Evolutionary conservation across 2,888 invertebrate species (phyloP), one percentile per base, ranked within the genome.

Genomic region (Parelbella ahira): DNA sequence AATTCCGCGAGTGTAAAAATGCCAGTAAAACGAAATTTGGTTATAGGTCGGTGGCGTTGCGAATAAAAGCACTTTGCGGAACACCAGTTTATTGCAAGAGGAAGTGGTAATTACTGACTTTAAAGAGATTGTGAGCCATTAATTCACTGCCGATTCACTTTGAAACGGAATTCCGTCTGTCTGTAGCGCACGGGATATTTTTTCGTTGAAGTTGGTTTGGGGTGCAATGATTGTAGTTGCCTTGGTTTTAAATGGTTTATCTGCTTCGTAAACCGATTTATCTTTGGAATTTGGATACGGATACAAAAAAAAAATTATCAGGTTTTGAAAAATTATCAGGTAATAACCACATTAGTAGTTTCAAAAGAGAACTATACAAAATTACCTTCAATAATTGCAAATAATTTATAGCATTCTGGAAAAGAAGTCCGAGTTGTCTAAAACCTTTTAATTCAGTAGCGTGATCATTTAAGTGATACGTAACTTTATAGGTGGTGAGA

Each of bases 61-160:
- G 34, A 42, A 42, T 42, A 42, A 42, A 34, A 34, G 34, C 34
- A 29, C 11, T 42, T 34, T 23, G 29, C 28, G 34, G 23, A 42
- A 29, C 33, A 10, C 28, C 42, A 36, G 42, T 42, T 42, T 42
- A 42, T 42, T 36, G 42, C 42, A n/a, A 42, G 23, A 34, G 34
- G 34, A 42, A 42, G 42, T 42, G 34, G 41, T 41, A 41, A 41
- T 41, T 41, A 41, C 41, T 34, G 33, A 15, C 41, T 34, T 33
- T 41, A 34, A 41, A 41, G 33, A 41, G 41, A 33, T 33, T 41
- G 41, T 41, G 27, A 33, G 32, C 41, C 33, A 33, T 41, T 41
- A 33, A 41, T 33, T 41, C 33, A 15, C 20, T 27, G 32, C 10
- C 20, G 32, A 41, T 41, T 20, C 41, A 27, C 27, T 41, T 33